phyloP scores from a whole-genome alignment of 2,113 vertebrate genomes.

The Clarias gariepinus region DNA sequence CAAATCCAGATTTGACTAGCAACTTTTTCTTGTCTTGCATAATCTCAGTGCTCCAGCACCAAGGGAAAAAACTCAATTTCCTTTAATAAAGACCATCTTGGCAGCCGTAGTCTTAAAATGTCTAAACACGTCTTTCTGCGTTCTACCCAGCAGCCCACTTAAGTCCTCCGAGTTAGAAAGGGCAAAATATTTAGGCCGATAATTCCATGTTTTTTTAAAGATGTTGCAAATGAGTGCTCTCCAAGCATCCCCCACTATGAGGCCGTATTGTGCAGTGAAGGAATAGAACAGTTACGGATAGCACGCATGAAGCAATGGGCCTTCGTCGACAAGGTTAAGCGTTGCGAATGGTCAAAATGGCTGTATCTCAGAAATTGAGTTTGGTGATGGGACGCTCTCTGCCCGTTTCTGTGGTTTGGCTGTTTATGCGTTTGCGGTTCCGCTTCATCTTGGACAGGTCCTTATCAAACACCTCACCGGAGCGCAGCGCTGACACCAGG shows the following conservation, averaged over 20 bases:
- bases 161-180: neutral
- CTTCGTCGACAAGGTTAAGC: conserved; percentile 26
- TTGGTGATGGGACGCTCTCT: conserved; percentile 93
- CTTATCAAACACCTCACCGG: conserved; percentile 97
- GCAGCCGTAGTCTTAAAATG: conserved; percentile 25
- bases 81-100: conserved; percentile 26
- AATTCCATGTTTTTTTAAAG: neutral
- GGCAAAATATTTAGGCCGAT: neutral
- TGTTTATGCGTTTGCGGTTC: conserved; percentile 92
- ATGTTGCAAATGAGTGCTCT: conserved; percentile 23
- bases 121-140: neutral
- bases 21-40: neutral
- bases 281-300: neutral
- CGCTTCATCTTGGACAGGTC: conserved; percentile 98
- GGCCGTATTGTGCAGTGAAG: conserved; percentile 31
- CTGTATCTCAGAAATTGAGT: conserved; percentile 84
- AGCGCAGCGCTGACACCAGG: conserved; percentile 92
- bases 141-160: neutral
- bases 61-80: conserved; percentile 34
- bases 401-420: conserved; percentile 81
- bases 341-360: neutral
- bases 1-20: conserved; percentile 42
- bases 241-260: conserved; percentile 16
- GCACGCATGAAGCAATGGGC: conserved; percentile 13
- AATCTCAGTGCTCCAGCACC: conserved; percentile 46